Base-by-base conservation (phyloP, 2,888 invertebrate genomes). In the Lithophane leautieri region DNA sequence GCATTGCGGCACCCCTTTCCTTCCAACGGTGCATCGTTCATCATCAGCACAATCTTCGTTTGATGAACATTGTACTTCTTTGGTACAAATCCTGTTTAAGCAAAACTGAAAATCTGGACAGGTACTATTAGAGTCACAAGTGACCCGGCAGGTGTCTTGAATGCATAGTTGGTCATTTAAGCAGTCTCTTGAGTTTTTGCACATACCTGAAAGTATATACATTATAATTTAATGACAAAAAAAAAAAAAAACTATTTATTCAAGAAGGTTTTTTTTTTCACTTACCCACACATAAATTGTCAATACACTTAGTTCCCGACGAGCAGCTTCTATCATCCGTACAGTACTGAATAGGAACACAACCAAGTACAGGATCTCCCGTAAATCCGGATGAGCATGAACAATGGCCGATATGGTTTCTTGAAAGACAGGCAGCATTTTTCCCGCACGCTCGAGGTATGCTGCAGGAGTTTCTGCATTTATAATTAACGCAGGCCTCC, bases 71-170 rank as follows among this genome's bases (percentile, higher is more conserved):
- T 98, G 97, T 28, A 98, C 94, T 94, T 98, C 98, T 94, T 98
- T 98, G 7, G 97, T 97, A 91, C 99, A 99, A 81, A 99, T 98
- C 90, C 97, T 98, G 90, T 98, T 98, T 81, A 97, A 97, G 89
- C 99, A 99, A 90, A 97, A 98, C 91, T 98, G 98, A 91, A 98
- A 98, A 81, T 98, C 98, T 0, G 99, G 98, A 88, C 99, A 99
- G 22, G 98, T 98, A 4, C 97, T 94, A 90, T 99, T 98, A 16
- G 97, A 96, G 89, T 97, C 97, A 91, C 99, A 99, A 6, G 98
- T 98, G 40, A 98, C 97, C 90, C 98, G 98, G 91, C 99, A 99
- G n/a, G 98, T 97, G 19, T 97, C 98, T 93, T 98, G 98, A 78
- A 99, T 98, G 90, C 99, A 99, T 22, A 98, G 95, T 95, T 99